Evolutionary conservation across 2,888 invertebrate genomes (phyloP).

Genomic region (Nomada ruficornis): DNA sequence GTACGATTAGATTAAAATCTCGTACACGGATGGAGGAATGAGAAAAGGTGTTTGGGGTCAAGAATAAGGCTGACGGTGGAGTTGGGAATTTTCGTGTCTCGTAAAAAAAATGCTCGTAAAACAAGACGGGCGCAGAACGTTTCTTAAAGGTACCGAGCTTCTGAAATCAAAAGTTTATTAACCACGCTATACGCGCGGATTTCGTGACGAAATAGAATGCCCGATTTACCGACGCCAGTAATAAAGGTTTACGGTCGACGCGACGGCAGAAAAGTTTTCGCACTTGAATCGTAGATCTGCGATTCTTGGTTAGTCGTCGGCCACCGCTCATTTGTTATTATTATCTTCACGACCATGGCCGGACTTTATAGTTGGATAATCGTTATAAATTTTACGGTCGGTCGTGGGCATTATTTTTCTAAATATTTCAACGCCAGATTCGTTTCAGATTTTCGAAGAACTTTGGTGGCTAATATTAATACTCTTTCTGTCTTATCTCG

Average conservation of each 20-base stretch:
- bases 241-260: slow-evolving; percentile 62
- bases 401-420: too few relatives aligned
- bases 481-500: too few relatives aligned
- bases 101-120: slow-evolving; percentile 69
- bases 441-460: too few relatives aligned
- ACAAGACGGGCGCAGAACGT: slow-evolving; percentile 27
- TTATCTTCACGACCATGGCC: background rate
- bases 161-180: slow-evolving; percentile 63
- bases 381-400: too few relatives aligned
- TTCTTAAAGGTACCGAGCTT: slow-evolving; percentile 42
- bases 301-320: background rate
- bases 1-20: slow-evolving; percentile 75
- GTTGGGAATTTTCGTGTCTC: slow-evolving; percentile 51
- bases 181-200: slow-evolving; percentile 49
- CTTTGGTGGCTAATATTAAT: too few relatives aligned
- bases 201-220: slow-evolving; percentile 51
- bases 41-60: slow-evolving; percentile 19
- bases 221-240: slow-evolving; percentile 53
- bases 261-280: slow-evolving; percentile 17
- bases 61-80: slow-evolving; percentile 10
- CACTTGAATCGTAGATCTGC: slow-evolving; percentile 7
- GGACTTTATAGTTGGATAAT: too few relatives aligned
- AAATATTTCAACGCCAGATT: too few relatives aligned
- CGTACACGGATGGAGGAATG: slow-evolving; percentile 17
- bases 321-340: slow-evolving; percentile 10